Evolutionary conservation across 1,140 invertebrate genomes (phyloP).

Genomic region (Tetraneura akinire): DNA sequence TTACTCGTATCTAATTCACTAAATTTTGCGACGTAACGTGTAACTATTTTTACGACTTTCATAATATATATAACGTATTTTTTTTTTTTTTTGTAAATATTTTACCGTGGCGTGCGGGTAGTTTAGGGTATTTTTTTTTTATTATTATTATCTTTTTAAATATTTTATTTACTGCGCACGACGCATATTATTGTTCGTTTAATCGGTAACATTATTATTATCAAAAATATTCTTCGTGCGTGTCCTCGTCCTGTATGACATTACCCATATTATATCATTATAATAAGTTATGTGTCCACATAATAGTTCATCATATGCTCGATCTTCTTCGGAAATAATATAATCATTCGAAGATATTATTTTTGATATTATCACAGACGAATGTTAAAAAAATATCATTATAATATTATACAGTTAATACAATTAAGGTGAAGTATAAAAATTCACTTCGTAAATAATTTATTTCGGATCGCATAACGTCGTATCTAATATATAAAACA

Average conservation of each 20-base stretch:
- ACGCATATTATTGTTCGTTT: not conserved
- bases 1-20: no score
- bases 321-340: no score
- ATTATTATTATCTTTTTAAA: not conserved
- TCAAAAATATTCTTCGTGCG: no score
- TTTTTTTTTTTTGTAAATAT: not conserved
- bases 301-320: not conserved
- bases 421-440: conserved; percentile 2
- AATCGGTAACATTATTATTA: not conserved
- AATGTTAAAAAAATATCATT: not conserved
- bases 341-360: no score
- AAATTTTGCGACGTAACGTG: no score
- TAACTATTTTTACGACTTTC: conserved; percentile 2
- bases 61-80: conserved; percentile 16
- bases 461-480: not conserved
- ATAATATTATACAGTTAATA: not conserved
- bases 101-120: not conserved
- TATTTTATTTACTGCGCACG: not conserved
- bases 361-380: no score
- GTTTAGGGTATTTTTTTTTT: not conserved
- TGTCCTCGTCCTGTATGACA: no score
- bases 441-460: not conserved
- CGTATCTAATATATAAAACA: no score
- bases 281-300: no score
- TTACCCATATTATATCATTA: no score